Evolutionary conservation across 2,797 vertebrate genomes (phyloP).

Genomic region (Alosa sapidissima): DNA sequence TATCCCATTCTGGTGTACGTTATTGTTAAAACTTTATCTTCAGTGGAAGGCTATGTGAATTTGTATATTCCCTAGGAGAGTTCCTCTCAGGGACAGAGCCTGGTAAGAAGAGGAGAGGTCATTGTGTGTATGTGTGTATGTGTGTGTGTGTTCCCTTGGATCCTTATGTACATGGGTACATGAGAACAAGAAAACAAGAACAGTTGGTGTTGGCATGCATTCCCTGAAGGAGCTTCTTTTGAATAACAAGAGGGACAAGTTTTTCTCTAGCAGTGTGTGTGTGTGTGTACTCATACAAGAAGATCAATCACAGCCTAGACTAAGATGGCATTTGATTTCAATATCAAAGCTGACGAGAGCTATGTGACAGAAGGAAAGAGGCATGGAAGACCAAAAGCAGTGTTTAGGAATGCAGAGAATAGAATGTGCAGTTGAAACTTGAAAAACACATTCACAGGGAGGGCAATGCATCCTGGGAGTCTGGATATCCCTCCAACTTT

Average conservation of each 20-base stretch:
- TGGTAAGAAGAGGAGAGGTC: not conserved
- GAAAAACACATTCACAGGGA: not conserved
- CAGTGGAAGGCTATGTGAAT: not conserved
- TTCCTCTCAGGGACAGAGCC: not conserved
- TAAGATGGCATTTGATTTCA: conserved; percentile 12
- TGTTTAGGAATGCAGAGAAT: not conserved
- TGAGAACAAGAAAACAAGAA: conserved; percentile 22
- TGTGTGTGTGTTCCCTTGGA: not conserved
- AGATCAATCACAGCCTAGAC: not conserved
- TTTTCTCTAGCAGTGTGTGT: not conserved
- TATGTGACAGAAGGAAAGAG: not conserved
- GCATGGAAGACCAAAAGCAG: not conserved
- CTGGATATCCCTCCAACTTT: not conserved
- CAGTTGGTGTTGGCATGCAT: conserved; percentile 23
- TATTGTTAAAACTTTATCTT: not conserved
- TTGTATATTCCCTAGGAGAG: not conserved
- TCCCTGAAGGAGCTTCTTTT: not conserved
- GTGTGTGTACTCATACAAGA: not conserved
- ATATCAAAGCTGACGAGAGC: conserved; percentile 14
- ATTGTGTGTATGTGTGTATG: not conserved
- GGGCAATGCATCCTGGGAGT: not conserved
- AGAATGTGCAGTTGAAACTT: not conserved
- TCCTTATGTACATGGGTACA: not conserved
- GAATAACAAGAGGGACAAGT: not conserved
- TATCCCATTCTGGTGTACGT: not conserved